Percentiles rank a stretch among this genome's conserved stretches.
Evolutionary conservation across 2,888 invertebrate species (phyloP).

Genomic region (Rapana venosa): DNA sequence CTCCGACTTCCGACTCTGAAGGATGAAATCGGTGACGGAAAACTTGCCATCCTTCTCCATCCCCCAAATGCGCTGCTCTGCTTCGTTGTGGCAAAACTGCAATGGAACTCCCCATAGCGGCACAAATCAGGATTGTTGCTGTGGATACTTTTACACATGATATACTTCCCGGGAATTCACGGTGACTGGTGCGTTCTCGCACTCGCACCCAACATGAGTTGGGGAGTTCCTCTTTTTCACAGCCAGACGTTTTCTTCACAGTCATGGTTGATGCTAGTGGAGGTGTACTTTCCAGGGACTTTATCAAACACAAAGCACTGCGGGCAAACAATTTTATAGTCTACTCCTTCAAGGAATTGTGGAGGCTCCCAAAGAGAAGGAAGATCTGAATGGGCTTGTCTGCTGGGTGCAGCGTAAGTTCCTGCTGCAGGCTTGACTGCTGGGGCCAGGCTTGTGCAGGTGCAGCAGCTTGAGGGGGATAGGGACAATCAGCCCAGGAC

Average conservation of each 20-base stretch:
- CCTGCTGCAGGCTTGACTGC: neutral
- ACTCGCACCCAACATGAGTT: constrained; percentile 60
- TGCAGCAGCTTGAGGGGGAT: neutral
- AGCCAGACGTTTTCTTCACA: constrained; percentile 70
- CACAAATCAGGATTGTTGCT: constrained; percentile 57
- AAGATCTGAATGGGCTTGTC: neutral
- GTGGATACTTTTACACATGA: constrained; percentile 65
- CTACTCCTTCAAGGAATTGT: constrained; percentile 38
- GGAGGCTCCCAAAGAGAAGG: neutral
- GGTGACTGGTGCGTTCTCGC: constrained; percentile 69
- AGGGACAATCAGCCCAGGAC: neutral
- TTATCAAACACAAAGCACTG: constrained; percentile 33
- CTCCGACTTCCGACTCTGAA: constrained; percentile 59
- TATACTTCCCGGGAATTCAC: constrained; percentile 69
- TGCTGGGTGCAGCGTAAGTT: neutral
- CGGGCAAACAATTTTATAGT: constrained; percentile 39
- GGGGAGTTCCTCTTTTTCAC: constrained; percentile 47
- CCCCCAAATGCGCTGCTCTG: constrained; percentile 71
- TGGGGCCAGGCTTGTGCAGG: neutral
- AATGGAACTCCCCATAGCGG: constrained; percentile 62
- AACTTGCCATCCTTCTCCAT: constrained; percentile 71
- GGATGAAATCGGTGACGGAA: constrained; percentile 71
- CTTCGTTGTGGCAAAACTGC: constrained; percentile 72
- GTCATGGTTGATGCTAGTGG: constrained; percentile 52
- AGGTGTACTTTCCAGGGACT: constrained; percentile 38